Evolutionary conservation across 53 echinoderm and acorn worm species (phyloP).

Genomic region (Mesocentrotus franciscanus): DNA sequence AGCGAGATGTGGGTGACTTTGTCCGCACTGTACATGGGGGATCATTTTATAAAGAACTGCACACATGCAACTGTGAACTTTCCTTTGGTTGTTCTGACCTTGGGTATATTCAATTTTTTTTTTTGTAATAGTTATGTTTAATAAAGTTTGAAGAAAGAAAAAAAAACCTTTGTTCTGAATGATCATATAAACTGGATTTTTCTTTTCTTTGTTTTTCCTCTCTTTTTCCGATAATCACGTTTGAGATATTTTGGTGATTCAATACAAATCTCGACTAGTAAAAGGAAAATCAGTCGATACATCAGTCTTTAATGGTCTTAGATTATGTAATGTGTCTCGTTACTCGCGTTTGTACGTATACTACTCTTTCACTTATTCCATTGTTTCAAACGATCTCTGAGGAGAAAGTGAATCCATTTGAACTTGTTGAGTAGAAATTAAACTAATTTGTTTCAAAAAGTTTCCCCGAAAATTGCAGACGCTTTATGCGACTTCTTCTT

Average conservation of each 20-base stretch:
- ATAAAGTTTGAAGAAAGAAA: no score
- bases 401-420: not conserved
- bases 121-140: no score
- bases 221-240: no score
- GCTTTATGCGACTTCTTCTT: not conserved
- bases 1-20: no score
- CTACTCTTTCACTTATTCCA: not conserved
- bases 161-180: no score
- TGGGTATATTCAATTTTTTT: no score
- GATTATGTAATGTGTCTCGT: not conserved
- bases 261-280: not conserved
- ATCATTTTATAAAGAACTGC: no score
- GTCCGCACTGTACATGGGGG: no score
- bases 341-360: not conserved
- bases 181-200: no score
- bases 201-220: no score
- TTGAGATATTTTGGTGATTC: not conserved
- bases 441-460: not conserved
- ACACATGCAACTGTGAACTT: no score
- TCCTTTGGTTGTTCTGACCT: no score
- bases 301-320: not conserved
- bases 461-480: not conserved
- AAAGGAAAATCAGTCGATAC: not conserved
- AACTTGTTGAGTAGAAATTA: not conserved
- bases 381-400: not conserved